Percentiles rank a stretch among this genome's conserved stretches.
Evolutionary conservation across 2,113 vertebrate species (phyloP).

Genomic region (Brienomyrus brachyistius): DNA sequence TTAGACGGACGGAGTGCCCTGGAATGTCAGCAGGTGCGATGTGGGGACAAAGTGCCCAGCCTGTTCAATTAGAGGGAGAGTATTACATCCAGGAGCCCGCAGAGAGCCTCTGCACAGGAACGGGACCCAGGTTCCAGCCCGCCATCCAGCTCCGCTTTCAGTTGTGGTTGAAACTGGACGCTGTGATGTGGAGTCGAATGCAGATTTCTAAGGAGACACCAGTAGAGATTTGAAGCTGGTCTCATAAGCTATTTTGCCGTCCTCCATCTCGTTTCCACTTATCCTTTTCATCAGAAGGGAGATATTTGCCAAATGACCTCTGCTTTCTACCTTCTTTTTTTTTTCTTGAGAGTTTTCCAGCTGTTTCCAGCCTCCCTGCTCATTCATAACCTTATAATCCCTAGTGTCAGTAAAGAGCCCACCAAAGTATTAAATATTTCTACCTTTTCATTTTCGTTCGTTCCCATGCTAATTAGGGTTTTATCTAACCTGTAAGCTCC

Average conservation of each 20-base stretch:
- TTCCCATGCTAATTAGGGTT: slow-evolving; percentile 32
- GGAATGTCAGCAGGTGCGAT: neutral
- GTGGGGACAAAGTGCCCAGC: slow-evolving; percentile 24
- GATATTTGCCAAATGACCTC: neutral
- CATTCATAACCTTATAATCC: slow-evolving; percentile 9
- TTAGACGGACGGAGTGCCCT: neutral
- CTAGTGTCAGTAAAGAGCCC: neutral
- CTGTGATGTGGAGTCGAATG: neutral
- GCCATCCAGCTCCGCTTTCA: neutral
- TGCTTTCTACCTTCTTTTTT: neutral
- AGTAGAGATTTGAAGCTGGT: neutral
- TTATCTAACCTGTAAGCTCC: slow-evolving; percentile 20
- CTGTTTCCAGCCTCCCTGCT: neutral
- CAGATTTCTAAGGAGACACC: slow-evolving; percentile 5
- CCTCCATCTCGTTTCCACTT: neutral
- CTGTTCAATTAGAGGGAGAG: slow-evolving; percentile 30
- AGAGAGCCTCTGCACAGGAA: slow-evolving; percentile 25
- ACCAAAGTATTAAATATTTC: neutral
- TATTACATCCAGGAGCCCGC: slow-evolving; percentile 29
- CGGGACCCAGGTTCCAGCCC: slow-evolving; percentile 16
- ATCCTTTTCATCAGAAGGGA: neutral
- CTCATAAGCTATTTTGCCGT: neutral
- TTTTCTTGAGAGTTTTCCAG: neutral
- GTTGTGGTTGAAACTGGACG: neutral
- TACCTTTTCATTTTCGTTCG: slow-evolving; percentile 17